Conservation (phyloP, 2,888 invertebrate species). For the Ormyrus rosae region DNA sequence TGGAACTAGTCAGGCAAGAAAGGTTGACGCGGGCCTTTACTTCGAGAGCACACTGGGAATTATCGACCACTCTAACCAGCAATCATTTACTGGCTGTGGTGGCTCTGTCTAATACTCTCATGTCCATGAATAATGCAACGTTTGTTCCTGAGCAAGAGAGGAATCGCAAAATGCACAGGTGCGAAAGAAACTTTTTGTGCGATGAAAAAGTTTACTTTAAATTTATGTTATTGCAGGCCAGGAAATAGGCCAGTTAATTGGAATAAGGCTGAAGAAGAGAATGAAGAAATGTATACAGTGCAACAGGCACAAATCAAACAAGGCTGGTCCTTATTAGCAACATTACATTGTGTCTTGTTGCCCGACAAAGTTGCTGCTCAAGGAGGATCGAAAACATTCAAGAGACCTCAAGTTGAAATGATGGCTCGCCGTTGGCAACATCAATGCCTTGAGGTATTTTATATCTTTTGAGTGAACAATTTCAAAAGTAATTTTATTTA, state of each 20-base stretch:
- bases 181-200: constrained; percentile 33
- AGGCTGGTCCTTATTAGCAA: constrained; percentile 97
- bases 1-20: constrained; percentile 85
- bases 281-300: constrained; percentile 88
- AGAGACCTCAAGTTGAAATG: constrained; percentile 98
- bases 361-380: constrained; percentile 91
- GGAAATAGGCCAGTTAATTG: constrained; percentile 82
- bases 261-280: constrained; percentile 87
- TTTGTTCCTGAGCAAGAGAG: constrained; percentile 93
- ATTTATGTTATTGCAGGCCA: constrained; percentile 75
- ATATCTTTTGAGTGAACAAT: background rate
- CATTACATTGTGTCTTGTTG: constrained; percentile 95
- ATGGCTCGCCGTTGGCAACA: constrained; percentile 99
- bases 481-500: background rate
- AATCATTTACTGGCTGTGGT: constrained; percentile 97
- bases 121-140: constrained; percentile 98
- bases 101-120: constrained; percentile 95
- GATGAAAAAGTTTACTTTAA: background rate
- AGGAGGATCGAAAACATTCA: constrained; percentile 86
- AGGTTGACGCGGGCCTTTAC: constrained; percentile 89
- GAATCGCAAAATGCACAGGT: constrained; percentile 86
- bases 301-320: constrained; percentile 96
- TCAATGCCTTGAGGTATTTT: constrained; percentile 92
- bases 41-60: constrained; percentile 94
- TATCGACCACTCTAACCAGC: constrained; percentile 95